These are phyloP conservation scores for Protula sp. DNA, from an alignment of 2,888 invertebrate genomes.

Conservation along the genomic window DNA sequence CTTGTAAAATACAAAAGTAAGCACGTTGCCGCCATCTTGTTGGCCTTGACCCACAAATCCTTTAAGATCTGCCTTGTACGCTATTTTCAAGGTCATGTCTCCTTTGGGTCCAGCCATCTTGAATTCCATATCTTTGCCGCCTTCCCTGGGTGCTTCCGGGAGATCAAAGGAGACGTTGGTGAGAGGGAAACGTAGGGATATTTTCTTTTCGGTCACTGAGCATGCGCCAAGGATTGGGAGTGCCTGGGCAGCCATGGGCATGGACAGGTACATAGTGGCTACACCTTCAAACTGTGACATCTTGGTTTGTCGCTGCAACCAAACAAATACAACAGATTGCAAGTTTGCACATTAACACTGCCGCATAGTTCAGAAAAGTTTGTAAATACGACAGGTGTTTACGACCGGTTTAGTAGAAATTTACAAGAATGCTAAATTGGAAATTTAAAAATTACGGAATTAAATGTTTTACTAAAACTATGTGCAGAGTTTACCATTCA, in stretches of 20 bases:
- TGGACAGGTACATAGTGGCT: conserved; percentile 28
- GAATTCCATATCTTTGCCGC: conserved; percentile 25
- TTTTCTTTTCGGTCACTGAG: conserved; percentile 26
- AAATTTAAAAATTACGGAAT: too few species aligned
- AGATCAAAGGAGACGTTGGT: conserved; percentile 27
- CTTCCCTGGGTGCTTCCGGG: conserved; percentile 22
- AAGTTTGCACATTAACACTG: too few species aligned
- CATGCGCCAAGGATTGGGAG: conserved; percentile 27
- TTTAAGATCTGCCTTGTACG: conserved; percentile 21
- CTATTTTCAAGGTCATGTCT: conserved; percentile 27
- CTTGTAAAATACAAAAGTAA: conserved; percentile 28
- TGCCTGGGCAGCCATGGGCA: conserved; percentile 29
- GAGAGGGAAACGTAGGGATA: conserved; percentile 27
- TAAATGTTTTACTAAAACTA: too few species aligned
- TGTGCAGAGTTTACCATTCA: too few species aligned
- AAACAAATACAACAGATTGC: too few species aligned
- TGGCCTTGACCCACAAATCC: conserved; percentile 25
- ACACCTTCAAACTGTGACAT: conserved; percentile 25
- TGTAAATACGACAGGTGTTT: too few species aligned
- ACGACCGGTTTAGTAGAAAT: too few species aligned
- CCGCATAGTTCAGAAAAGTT: too few species aligned
- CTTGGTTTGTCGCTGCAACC: too few species aligned
- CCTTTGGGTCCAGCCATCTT: conserved; percentile 29
- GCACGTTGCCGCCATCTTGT: conserved; percentile 21
- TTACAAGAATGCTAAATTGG: too few species aligned